A percentile compares a stretch with the other conserved stretches of the same genome.
phyloP scores from a whole-genome alignment of 2,797 vertebrate species.

The Urophycis tenuis region DNA sequence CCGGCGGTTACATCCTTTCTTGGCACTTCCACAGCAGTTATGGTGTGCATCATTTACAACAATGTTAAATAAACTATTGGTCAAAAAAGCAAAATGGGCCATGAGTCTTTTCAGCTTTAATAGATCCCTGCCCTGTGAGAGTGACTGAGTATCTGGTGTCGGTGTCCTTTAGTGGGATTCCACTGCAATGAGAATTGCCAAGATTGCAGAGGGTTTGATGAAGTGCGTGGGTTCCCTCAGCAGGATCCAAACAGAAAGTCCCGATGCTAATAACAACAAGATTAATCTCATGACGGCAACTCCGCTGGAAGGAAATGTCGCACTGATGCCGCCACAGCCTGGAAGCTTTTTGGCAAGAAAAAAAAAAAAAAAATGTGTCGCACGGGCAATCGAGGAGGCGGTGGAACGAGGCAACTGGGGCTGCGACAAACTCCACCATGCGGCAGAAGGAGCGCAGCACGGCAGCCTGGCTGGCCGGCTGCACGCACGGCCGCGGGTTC shows the following conservation, averaged over 20 bases:
- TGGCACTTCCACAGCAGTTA: constrained; percentile 40
- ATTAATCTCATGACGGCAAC: not conserved
- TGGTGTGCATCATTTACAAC: constrained; percentile 34
- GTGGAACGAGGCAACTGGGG: not conserved
- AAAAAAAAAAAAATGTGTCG: too few species aligned
- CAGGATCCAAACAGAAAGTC: not conserved
- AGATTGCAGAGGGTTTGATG: not conserved
- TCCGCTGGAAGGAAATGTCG: not conserved
- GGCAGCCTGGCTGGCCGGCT: not conserved
- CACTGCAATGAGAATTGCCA: not conserved
- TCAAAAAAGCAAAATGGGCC: constrained; percentile 24
- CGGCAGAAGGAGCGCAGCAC: not conserved
- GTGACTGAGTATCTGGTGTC: not conserved
- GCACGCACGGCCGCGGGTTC: not conserved
- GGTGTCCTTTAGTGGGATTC: not conserved
- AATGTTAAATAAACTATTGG: constrained; percentile 33
- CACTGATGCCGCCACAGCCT: not conserved
- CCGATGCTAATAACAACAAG: not conserved
- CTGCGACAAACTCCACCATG: not conserved
- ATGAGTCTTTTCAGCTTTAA: not conserved
- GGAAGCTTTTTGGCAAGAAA: not conserved
- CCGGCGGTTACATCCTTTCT: constrained; percentile 38
- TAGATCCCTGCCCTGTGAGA: not conserved
- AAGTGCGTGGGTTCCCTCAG: not conserved
- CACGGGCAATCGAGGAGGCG: not conserved